phyloP scores from a whole-genome alignment of 2,113 vertebrate genomes.

The Pomatorhinus ruficollis region DNA sequence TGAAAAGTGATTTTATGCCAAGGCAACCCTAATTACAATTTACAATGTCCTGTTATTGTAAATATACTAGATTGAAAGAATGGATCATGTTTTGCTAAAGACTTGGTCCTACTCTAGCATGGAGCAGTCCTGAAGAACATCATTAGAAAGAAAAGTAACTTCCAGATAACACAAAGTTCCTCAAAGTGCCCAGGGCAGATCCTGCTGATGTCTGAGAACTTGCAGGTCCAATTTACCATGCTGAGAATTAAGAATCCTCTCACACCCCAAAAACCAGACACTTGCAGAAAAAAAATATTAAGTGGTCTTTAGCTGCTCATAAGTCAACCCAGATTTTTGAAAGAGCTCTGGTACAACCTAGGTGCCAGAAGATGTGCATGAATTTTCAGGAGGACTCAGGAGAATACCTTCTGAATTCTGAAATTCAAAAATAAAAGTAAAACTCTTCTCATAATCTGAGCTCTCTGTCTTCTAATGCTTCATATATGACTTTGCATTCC shows the following conservation, averaged over 20 bases:
- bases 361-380: not conserved
- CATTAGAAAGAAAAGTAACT: not conserved
- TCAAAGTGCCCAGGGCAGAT: not conserved
- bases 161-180: not conserved
- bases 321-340: not conserved
- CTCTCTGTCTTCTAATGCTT: conserved; percentile 24
- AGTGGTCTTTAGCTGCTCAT: not conserved
- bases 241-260: not conserved
- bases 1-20: not conserved
- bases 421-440: not conserved
- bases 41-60: conserved; percentile 6
- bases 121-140: not conserved
- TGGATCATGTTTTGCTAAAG: not conserved
- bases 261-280: not conserved
- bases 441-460: not conserved
- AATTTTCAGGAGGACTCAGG: not conserved
- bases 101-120: not conserved
- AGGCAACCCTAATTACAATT: not conserved
- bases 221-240: not conserved
- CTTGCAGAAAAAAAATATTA: not conserved
- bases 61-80: not conserved
- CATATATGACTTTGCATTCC: not conserved
- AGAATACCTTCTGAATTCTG: not conserved
- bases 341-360: not conserved
- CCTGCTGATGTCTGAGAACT: not conserved